Conservation (phyloP, 2,113 vertebrate genomes). For the Corythornis vintsioides region DNA sequence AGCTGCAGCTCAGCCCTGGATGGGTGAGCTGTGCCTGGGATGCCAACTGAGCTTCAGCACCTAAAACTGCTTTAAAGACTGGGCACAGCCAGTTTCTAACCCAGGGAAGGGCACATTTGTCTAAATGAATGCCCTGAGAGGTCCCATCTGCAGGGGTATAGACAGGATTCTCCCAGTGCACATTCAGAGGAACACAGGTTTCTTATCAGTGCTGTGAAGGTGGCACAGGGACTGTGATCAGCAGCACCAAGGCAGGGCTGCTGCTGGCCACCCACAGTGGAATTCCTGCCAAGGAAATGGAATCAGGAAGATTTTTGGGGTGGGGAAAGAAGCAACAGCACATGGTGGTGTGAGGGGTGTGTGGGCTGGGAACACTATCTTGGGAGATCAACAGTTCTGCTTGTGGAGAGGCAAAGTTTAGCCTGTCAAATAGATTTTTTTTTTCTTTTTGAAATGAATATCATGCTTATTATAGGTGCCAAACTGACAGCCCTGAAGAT, state of each 20-base stretch:
- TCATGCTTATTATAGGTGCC: constrained; percentile 13
- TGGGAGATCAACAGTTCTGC: constrained; percentile 45
- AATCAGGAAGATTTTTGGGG: not conserved
- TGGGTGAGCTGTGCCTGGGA: not conserved
- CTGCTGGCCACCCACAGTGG: constrained; percentile 31
- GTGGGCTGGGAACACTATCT: constrained; percentile 43
- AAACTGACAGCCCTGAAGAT: constrained; percentile 23
- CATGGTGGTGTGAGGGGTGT: constrained; percentile 1
- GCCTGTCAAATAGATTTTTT: not conserved
- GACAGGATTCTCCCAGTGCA: not conserved
- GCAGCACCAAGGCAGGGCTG: constrained; percentile 29
- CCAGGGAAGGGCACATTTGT: too few relatives aligned
- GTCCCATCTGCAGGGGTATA: too few relatives aligned
- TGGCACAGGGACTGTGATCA: constrained; percentile 26
- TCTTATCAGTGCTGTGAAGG: constrained; percentile 63
- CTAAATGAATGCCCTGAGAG: too few relatives aligned
- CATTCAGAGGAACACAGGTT: constrained; percentile 26
- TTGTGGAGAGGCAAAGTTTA: constrained; percentile 36
- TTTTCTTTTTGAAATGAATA: not conserved
- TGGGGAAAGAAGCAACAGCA: not conserved
- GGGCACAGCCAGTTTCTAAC: too few relatives aligned
- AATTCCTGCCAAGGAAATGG: constrained; percentile 43
- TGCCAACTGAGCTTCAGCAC: not conserved
- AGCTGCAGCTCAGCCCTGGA: not conserved
- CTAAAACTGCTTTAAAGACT: not conserved